Conservation (phyloP, 2,888 invertebrate genomes). For the Schrankia costaestrigalis region DNA sequence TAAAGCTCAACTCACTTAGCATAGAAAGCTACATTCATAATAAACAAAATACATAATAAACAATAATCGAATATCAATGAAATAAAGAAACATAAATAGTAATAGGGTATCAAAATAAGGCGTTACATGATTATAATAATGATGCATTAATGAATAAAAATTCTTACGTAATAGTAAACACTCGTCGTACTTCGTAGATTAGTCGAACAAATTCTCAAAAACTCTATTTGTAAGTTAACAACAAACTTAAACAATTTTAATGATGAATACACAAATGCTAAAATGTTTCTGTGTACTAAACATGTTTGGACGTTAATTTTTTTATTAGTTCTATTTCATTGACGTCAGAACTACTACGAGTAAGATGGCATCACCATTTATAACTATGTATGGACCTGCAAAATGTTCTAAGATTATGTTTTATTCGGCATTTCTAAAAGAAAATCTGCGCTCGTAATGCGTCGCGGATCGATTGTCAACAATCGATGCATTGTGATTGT, state of each 20-base stretch:
- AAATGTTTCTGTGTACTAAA: slow-evolving; percentile 52
- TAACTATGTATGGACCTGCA: too few species aligned
- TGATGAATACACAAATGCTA: slow-evolving; percentile 40
- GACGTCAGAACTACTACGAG: slow-evolving; percentile 30
- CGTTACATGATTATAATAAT: slow-evolving; percentile 63
- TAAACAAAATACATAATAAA: slow-evolving; percentile 59
- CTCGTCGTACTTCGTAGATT: slow-evolving; percentile 35
- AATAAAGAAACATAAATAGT: slow-evolving; percentile 49
- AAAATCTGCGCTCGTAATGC: slow-evolving; percentile 32
- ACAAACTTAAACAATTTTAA: slow-evolving; percentile 36
- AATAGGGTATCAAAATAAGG: slow-evolving; percentile 64
- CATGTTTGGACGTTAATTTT: slow-evolving; percentile 39
- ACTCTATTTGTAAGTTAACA: slow-evolving; percentile 32
- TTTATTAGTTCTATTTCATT: slow-evolving; percentile 35
- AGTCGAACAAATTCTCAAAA: slow-evolving; percentile 29
- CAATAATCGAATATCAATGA: slow-evolving; percentile 45
- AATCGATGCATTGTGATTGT: slow-evolving; percentile 65
- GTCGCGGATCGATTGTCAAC: slow-evolving; percentile 61
- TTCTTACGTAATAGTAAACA: slow-evolving; percentile 49
- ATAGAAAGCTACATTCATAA: slow-evolving; percentile 58
- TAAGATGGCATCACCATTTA: too few species aligned
- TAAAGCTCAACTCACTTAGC: slow-evolving; percentile 57
- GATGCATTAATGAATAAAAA: slow-evolving; percentile 46
- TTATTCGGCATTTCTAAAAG: slow-evolving; percentile 17
- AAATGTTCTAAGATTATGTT: too few species aligned